Evolutionary conservation across 1,140 invertebrate genomes (phyloP).

Genomic region (Hydropsyche tenuis): DNA sequence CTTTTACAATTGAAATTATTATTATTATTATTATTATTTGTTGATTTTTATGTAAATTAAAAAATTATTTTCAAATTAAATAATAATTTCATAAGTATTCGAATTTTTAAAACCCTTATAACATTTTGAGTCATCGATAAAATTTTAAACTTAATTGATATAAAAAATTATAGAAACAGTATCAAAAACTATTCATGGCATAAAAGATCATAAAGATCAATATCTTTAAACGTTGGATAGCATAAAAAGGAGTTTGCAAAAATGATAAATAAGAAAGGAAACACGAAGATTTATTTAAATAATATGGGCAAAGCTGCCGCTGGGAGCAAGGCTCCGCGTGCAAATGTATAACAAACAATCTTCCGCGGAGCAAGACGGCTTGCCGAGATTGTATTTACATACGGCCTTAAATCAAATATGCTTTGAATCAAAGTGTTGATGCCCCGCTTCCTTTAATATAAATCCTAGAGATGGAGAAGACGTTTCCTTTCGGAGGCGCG

Average conservation of each 20-base stretch:
- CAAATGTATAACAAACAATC: conserved; percentile 50
- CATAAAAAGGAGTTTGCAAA: conserved; percentile 23
- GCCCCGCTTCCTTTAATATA: conserved; percentile 49
- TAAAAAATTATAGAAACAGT: background rate
- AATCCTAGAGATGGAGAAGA: conserved; percentile 37
- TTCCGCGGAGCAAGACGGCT: conserved; percentile 46
- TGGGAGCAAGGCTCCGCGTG: conserved; percentile 42
- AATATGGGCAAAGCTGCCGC: conserved; percentile 31
- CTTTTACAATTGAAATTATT: too few relatives aligned
- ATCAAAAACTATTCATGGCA: background rate
- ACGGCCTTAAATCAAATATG: conserved; percentile 50
- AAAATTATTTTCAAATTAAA: too few relatives aligned
- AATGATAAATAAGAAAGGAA: conserved; percentile 27
- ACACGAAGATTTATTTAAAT: conserved; percentile 37
- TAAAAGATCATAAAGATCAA: conserved; percentile 9
- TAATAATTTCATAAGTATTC: too few relatives aligned
- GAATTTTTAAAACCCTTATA: too few relatives aligned
- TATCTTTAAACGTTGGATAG: conserved; percentile 1
- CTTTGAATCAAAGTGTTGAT: conserved; percentile 51
- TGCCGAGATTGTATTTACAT: conserved; percentile 49
- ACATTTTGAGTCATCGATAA: too few relatives aligned
- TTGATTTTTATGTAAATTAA: too few relatives aligned
- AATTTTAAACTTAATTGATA: too few relatives aligned
- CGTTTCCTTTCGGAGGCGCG: conserved; percentile 1
- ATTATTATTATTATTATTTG: too few relatives aligned